A percentile compares a stretch with the other conserved stretches of the same genome.
Conservation (phyloP, 2,113 vertebrate species). For the Dicentrarchus labrax region DNA sequence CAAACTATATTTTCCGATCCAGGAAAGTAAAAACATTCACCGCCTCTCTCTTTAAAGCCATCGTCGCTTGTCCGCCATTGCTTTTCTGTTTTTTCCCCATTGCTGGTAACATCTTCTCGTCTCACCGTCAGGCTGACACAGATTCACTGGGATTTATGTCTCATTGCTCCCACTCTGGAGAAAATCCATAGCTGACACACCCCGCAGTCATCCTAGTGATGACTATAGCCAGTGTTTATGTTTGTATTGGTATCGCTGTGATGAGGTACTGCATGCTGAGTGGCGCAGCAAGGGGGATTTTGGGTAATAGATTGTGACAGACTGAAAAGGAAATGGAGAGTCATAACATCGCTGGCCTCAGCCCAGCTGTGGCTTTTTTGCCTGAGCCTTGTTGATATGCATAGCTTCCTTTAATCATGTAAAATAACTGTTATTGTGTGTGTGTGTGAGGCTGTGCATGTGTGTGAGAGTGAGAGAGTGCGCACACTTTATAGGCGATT, state of each 20-base stretch:
- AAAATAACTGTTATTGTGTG: constrained; percentile 38
- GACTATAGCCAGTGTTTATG: constrained; percentile 48
- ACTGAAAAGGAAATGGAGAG: constrained; percentile 66
- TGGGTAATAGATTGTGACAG: constrained; percentile 70
- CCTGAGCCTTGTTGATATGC: constrained; percentile 78
- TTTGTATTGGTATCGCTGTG: constrained; percentile 53
- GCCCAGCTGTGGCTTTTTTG: constrained; percentile 74
- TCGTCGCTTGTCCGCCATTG: not conserved
- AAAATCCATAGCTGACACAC: constrained; percentile 31
- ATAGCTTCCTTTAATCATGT: constrained; percentile 76
- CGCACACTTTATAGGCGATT: constrained; percentile 28
- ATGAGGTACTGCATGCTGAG: constrained; percentile 46
- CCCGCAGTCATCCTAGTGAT: constrained; percentile 29
- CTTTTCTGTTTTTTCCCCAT: not conserved
- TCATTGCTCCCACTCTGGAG: constrained; percentile 11
- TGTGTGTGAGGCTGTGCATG: not conserved
- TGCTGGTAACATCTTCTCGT: constrained; percentile 10
- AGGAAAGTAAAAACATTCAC: constrained; percentile 35
- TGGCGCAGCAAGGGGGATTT: constrained; percentile 15
- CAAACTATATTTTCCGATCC: constrained; percentile 35
- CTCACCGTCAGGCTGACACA: constrained; percentile 35
- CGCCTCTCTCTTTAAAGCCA: constrained; percentile 17
- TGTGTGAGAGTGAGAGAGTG: not conserved
- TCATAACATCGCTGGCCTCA: constrained; percentile 51
- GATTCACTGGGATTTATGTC: constrained; percentile 12